These are phyloP conservation scores for Octonoba sinensis DNA, from an alignment of 2,888 invertebrate genomes.

Conservation along the genomic window DNA sequence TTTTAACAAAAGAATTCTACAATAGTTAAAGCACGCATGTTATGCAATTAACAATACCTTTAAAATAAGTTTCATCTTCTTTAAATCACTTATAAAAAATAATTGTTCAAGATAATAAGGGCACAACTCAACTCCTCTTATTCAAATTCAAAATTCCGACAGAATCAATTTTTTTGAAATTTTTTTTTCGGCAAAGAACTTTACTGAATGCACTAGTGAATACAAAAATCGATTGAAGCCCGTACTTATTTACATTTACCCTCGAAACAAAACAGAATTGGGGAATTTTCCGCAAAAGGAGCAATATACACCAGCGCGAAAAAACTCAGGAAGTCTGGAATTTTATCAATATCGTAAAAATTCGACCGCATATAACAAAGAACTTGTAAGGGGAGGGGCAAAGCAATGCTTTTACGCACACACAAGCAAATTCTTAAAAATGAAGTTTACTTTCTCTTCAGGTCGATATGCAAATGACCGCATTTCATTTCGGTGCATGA, in stretches of 20 bases:
- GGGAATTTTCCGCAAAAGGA: conserved; percentile 6
- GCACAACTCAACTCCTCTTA: not conserved
- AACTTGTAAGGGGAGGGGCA: not conserved
- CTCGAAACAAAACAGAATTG: conserved; percentile 28
- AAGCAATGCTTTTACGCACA: not conserved
- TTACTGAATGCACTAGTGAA: too few relatives aligned
- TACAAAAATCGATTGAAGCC: not conserved
- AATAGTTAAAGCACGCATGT: too few relatives aligned
- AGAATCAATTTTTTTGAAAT: too few relatives aligned
- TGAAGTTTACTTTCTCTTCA: conserved; percentile 4
- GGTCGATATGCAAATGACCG: conserved; percentile 1
- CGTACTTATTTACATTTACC: conserved; percentile 7
- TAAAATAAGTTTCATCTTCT: too few relatives aligned
- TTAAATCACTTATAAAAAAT: too few relatives aligned
- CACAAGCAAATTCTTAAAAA: conserved; percentile 2
- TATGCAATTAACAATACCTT: too few relatives aligned
- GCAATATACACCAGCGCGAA: not conserved
- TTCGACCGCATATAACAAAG: not conserved
- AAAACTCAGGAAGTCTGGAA: conserved; percentile 6
- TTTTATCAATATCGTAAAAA: conserved; percentile 30
- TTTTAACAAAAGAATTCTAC: too few relatives aligned
- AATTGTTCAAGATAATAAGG: too few relatives aligned
- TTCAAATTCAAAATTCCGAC: not conserved
- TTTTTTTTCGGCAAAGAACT: too few relatives aligned
- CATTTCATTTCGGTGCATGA: too few relatives aligned